Conservation (phyloP, 2,888 invertebrate genomes). For the Clunio marinus region DNA sequence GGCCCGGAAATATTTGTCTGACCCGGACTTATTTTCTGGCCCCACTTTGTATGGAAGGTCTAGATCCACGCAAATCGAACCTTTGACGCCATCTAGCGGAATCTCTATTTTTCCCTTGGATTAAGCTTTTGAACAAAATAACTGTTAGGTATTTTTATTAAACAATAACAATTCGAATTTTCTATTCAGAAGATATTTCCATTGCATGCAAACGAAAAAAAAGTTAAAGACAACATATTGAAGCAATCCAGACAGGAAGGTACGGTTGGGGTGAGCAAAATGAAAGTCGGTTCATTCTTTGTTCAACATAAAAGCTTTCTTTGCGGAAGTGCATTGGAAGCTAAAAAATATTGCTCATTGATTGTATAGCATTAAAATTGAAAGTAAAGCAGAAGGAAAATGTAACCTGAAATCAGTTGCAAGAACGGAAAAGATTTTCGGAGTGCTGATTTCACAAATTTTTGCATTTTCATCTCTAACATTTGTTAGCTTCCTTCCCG, state of each 20-base stretch:
- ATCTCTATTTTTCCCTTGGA: too few relatives aligned
- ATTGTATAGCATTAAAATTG: neutral
- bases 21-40: too few relatives aligned
- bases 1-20: too few relatives aligned
- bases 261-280: conserved; percentile 14
- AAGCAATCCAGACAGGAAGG: conserved; percentile 27
- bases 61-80: too few relatives aligned
- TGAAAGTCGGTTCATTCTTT: neutral
- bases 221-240: neutral
- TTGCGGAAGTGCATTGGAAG: conserved; percentile 27
- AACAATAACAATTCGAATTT: too few relatives aligned
- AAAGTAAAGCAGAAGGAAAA: neutral
- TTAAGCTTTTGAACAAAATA: too few relatives aligned
- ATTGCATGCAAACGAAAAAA: neutral
- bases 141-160: too few relatives aligned
- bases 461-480: conserved; percentile 17
- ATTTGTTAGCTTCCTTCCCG: conserved; percentile 25
- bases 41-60: too few relatives aligned
- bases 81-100: too few relatives aligned
- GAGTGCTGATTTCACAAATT: conserved; percentile 26
- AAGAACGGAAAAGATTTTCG: neutral
- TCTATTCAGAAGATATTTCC: neutral
- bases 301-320: neutral
- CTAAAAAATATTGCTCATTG: conserved; percentile 14
- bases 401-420: neutral